Base-by-base conservation (phyloP, 2,797 vertebrate genomes). In the Syngnathus rostellatus region DNA sequence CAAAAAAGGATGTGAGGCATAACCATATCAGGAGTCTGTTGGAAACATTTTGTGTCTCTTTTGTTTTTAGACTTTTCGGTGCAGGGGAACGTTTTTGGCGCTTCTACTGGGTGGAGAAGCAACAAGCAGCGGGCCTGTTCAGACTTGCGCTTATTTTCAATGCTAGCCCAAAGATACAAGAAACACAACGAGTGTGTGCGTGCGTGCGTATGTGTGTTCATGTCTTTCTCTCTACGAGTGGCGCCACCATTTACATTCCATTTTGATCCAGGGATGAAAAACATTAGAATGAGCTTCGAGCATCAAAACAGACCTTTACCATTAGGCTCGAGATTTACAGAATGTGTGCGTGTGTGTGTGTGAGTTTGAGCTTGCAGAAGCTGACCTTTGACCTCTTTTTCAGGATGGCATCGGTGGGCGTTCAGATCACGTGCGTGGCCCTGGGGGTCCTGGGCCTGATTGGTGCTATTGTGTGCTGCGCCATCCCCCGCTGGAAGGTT, bases 401-500 rank as follows among this genome's bases (percentile, higher is more conserved):
- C 69, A 91, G 89, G 46, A 93, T 93, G 92, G 90, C 87, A 53
- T 85, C 86, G 0, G 3, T 58, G 1, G 90, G 64, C 1, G 75
- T 91, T 57, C 91, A 93, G 78, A 86, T 91, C 0, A 80, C 82
- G 0, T 90, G 88, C 41, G 78, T 91, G 77, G 72, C 66, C 60
- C 67, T 93, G 1, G 85, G 85, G 51, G 41, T 92, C 45, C 48
- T 92, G 2, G 90, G 91, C 8, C 76, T 93, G 57, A 62, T 92
- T 1, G 91, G 85, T 25, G 68, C 65, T 46, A 83, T 92, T 2
- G 78, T 92, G 0, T 89, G 86, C 69, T 90, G 88, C 11, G 74
- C 81, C 0, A 19, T 92, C 50, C 90, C 92, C 1, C 80, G 51
- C 59, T 93, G 92, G 92, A 91, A 70, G 23, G 81, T 91, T 16